These are phyloP conservation scores for Australoheros facetus DNA, from an alignment of 2,797 vertebrate genomes.

Conservation along the genomic window DNA sequence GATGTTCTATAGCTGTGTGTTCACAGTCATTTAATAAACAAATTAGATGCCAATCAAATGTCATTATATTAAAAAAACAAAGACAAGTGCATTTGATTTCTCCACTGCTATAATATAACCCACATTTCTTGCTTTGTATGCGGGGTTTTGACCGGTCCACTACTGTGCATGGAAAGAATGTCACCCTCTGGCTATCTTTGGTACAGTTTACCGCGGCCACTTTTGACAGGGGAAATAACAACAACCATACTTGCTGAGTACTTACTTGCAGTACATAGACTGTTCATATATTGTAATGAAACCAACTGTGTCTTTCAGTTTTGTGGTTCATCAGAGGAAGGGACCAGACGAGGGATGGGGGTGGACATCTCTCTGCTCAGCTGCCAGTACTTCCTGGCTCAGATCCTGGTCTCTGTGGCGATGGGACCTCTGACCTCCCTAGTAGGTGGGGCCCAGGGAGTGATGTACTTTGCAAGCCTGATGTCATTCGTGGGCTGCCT, in stretches of 20 bases:
- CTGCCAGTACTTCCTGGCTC: constrained; percentile 98
- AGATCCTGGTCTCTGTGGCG: constrained; percentile 94
- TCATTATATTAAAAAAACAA: neutral
- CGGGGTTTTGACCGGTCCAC: neutral
- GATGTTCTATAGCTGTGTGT: neutral
- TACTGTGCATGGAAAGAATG: neutral
- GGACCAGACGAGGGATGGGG: constrained; percentile 92
- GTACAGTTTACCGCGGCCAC: too few species aligned
- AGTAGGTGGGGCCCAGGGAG: constrained; percentile 95
- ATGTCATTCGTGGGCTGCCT: constrained; percentile 96
- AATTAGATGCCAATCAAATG: too few species aligned
- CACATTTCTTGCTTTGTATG: neutral
- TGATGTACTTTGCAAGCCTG: constrained; percentile 98
- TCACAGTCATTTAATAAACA: neutral
- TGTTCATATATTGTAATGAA: neutral
- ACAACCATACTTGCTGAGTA: neutral
- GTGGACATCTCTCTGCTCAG: constrained; percentile 98
- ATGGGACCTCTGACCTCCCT: constrained; percentile 95
- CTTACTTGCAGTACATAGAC: neutral
- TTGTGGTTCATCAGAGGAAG: constrained; percentile 86
- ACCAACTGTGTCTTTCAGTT: constrained; percentile 80
- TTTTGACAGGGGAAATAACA: too few species aligned
- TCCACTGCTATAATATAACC: neutral
- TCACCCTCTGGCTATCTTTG: neutral
- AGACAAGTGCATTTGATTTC: neutral